Percentiles rank a stretch among this genome's conserved stretches.
Conservation (phyloP, 1,140 invertebrate genomes). For the Condylostylus longicornis region DNA sequence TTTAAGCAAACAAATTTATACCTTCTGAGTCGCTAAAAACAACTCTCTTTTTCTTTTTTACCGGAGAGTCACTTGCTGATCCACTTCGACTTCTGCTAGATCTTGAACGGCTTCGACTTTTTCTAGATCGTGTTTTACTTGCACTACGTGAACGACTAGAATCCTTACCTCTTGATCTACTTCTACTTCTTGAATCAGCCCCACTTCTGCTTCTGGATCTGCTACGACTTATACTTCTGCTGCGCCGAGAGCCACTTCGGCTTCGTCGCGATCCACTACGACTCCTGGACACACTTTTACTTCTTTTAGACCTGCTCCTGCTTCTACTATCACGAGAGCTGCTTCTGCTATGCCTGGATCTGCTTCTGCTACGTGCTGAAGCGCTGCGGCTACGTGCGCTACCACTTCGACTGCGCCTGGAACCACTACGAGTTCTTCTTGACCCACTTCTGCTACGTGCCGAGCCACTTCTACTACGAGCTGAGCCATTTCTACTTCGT, state of each 20-base stretch:
- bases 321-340: slow-evolving; percentile 12
- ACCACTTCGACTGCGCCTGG: slow-evolving; percentile 26
- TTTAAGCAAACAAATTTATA: not conserved
- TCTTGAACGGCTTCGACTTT: slow-evolving; percentile 22
- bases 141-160: slow-evolving; percentile 8
- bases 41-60: slow-evolving; percentile 28
- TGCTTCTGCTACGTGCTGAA: slow-evolving; percentile 20
- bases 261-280: slow-evolving; percentile 29
- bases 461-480: slow-evolving; percentile 24
- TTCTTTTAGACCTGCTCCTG: slow-evolving; percentile 28
- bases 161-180: too few relatives aligned
- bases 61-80: slow-evolving; percentile 24
- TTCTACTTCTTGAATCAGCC: slow-evolving; percentile 5
- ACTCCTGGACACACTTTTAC: too few relatives aligned
- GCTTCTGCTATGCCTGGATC: slow-evolving; percentile 7
- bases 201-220: slow-evolving; percentile 28
- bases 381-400: slow-evolving; percentile 23
- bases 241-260: slow-evolving; percentile 16
- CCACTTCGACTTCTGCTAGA: slow-evolving; percentile 22
- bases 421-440: slow-evolving; percentile 18
- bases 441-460: slow-evolving; percentile 10
- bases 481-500: slow-evolving; percentile 27
- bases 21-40: slow-evolving; percentile 42
- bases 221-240: slow-evolving; percentile 12
- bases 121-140: slow-evolving; percentile 14